These are phyloP conservation scores for Luffia ferchaultella DNA, from an alignment of 2,888 invertebrate genomes.

Conservation along the genomic window DNA sequence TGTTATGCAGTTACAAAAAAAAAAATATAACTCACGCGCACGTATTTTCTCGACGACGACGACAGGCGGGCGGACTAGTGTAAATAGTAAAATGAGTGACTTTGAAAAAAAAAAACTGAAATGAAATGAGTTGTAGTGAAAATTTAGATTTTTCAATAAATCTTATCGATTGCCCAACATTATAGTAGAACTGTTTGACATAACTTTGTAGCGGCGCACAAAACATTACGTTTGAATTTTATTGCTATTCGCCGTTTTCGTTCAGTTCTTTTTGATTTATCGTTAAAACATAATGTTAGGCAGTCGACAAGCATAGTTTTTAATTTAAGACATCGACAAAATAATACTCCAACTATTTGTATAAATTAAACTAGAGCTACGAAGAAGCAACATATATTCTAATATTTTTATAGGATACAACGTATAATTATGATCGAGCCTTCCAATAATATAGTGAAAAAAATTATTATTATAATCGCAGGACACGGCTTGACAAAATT, in stretches of 20 bases:
- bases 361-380: conserved; percentile 23
- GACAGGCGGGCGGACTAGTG: not conserved
- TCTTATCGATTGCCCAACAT: too few species aligned
- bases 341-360: conserved; percentile 47
- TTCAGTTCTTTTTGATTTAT: too few species aligned
- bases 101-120: not conserved
- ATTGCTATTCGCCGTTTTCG: not conserved
- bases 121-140: too few species aligned
- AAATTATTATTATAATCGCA: conserved; percentile 22
- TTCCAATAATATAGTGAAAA: conserved; percentile 64
- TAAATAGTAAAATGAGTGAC: conserved; percentile 7
- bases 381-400: conserved; percentile 37
- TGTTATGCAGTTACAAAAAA: too few species aligned
- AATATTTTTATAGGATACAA: conserved; percentile 65
- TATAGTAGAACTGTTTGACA: conserved; percentile 18
- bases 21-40: too few species aligned
- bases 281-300: too few species aligned
- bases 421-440: conserved; percentile 59
- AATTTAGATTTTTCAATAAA: too few species aligned
- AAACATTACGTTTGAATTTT: too few species aligned
- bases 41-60: too few species aligned
- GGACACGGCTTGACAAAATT: conserved; percentile 48
- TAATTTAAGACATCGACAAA: conserved; percentile 26
- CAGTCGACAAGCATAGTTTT: too few species aligned
- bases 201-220: conserved; percentile 30